Percentiles rank a stretch among this genome's conserved stretches.
Conservation (phyloP, 2,888 invertebrate species). For the Linnaemya tessellans region DNA sequence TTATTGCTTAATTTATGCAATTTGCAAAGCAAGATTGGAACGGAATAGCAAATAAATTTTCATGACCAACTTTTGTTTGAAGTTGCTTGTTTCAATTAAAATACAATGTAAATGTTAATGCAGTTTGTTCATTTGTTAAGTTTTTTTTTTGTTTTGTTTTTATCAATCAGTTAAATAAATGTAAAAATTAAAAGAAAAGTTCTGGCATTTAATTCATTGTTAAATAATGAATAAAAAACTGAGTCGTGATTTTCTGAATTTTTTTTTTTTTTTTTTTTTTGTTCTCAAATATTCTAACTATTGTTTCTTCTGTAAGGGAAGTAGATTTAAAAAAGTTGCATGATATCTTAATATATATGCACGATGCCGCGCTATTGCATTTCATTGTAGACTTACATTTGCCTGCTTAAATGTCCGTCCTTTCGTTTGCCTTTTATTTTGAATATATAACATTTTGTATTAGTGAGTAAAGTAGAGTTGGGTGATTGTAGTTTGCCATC, state of each 20-base stretch:
- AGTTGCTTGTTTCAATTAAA: constrained; percentile 27
- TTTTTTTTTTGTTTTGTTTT: constrained; percentile 4
- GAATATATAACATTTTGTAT: constrained; percentile 20
- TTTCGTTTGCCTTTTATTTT: constrained; percentile 6
- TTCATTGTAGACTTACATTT: not conserved
- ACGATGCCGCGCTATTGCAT: constrained; percentile 28
- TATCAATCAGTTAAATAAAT: constrained; percentile 31
- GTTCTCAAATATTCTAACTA: not conserved
- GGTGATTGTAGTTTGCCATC: constrained; percentile 70
- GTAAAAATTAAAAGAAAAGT: constrained; percentile 32
- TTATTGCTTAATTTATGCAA: constrained; percentile 17
- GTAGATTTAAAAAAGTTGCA: constrained; percentile 18
- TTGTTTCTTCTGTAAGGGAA: not conserved
- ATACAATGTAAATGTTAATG: constrained; percentile 28
- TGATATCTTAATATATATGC: constrained; percentile 56
- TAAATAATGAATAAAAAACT: constrained; percentile 19
- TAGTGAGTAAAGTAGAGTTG: not conserved
- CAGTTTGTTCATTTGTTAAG: not conserved
- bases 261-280: constrained; percentile 43
- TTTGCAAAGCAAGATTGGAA: constrained; percentile 39
- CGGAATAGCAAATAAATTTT: constrained; percentile 55
- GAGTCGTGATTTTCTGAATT: constrained; percentile 63
- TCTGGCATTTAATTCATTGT: constrained; percentile 51
- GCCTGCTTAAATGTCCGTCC: constrained; percentile 11
- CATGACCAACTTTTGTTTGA: constrained; percentile 52